Conservation (phyloP, 2,888 invertebrate species). For the Polydrusus pterygomalis region DNA sequence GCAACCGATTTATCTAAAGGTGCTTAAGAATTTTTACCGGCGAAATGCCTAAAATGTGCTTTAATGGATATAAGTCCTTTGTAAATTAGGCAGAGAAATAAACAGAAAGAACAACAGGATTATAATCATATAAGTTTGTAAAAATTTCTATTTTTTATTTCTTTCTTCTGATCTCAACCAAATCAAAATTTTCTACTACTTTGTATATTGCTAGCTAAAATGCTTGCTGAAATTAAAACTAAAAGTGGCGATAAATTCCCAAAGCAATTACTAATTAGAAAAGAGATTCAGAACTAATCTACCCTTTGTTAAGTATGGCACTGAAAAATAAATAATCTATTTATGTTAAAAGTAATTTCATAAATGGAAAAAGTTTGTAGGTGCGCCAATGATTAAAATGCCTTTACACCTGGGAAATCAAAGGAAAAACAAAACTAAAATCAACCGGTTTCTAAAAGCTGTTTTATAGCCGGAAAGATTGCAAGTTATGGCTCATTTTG, state of each 20-base stretch:
- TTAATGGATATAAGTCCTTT: not conserved
- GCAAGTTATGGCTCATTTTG: conserved; percentile 42
- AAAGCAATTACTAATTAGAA: conserved; percentile 26
- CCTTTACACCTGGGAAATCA: conserved; percentile 53
- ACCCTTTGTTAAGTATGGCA: conserved; percentile 15
- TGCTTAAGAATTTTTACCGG: conserved; percentile 17
- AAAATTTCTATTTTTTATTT: too few relatives aligned
- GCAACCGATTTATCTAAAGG: conserved; percentile 41
- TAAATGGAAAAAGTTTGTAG: conserved; percentile 53
- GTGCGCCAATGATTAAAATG: conserved; percentile 50
- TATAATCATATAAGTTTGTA: too few relatives aligned
- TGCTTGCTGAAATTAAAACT: conserved; percentile 9
- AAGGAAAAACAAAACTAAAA: conserved; percentile 44
- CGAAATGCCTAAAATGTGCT: conserved; percentile 5
- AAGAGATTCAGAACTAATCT: conserved; percentile 13
- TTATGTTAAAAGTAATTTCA: conserved; percentile 52
- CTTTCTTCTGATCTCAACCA: too few relatives aligned
- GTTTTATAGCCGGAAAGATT: conserved; percentile 30
- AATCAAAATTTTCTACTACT: too few relatives aligned
- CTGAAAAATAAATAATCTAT: conserved; percentile 40
- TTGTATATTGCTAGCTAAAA: not conserved
- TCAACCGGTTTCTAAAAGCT: conserved; percentile 41
- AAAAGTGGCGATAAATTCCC: conserved; percentile 7
- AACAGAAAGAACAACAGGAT: not conserved
- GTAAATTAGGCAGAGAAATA: not conserved